A percentile compares a stretch with the other conserved stretches of the same genome.
Conservation (phyloP, 2,888 invertebrate species). For the Nemotelus pantherinus region DNA sequence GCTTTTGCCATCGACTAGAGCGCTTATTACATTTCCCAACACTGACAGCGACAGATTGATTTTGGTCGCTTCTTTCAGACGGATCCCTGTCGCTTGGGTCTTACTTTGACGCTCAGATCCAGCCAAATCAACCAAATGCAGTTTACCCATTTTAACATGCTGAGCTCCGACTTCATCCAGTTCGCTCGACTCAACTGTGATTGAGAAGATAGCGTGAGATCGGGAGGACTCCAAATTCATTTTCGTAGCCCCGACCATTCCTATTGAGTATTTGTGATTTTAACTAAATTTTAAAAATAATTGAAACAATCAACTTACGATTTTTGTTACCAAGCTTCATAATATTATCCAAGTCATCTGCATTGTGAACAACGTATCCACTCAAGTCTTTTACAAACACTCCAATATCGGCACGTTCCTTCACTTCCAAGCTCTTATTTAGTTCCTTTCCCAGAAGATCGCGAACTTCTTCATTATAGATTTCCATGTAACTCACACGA, state of each 20-base stretch:
- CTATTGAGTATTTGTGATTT: slow-evolving; percentile 58
- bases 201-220: slow-evolving; percentile 98
- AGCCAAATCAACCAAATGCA: slow-evolving; percentile 97
- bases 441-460: slow-evolving; percentile 93
- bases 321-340: slow-evolving; percentile 98
- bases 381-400: slow-evolving; percentile 98
- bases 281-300: slow-evolving; percentile 12
- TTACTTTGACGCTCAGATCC: slow-evolving; percentile 98
- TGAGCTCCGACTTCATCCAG: slow-evolving; percentile 82
- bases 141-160: slow-evolving; percentile 93
- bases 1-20: slow-evolving; percentile 96
- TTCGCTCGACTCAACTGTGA: slow-evolving; percentile 96
- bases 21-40: slow-evolving; percentile 97
- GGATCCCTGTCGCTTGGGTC: slow-evolving; percentile 92
- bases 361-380: slow-evolving; percentile 97
- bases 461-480: slow-evolving; percentile 98
- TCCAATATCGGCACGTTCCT: slow-evolving; percentile 95
- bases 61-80: slow-evolving; percentile 96
- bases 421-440: slow-evolving; percentile 86
- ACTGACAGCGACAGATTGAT: slow-evolving; percentile 98
- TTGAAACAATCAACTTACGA: slow-evolving; percentile 63
- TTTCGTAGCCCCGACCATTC: slow-evolving; percentile 88
- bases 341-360: slow-evolving; percentile 92
- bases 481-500: slow-evolving; percentile 97
- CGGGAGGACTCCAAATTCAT: slow-evolving; percentile 98